phyloP scores from a whole-genome alignment of 2,888 invertebrate genomes.

The Asteroscopus sphinx region DNA sequence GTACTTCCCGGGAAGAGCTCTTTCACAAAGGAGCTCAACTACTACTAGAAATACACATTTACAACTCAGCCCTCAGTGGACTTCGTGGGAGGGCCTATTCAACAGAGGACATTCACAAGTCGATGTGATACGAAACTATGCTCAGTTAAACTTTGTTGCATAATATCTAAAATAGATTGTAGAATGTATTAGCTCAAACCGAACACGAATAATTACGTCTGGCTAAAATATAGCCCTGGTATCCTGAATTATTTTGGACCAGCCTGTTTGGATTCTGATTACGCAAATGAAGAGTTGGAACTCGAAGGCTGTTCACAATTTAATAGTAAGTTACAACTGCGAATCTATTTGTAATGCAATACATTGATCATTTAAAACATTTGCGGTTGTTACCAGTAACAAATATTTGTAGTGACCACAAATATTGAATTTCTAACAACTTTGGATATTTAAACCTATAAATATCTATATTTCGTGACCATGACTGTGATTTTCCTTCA shows the following conservation, averaged over 20 bases:
- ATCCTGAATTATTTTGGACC: slow-evolving; percentile 10
- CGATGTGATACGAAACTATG: background rate
- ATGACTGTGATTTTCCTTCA: too few species aligned
- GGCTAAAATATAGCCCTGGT: slow-evolving; percentile 12
- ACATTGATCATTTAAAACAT: background rate
- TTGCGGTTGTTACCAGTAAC: background rate
- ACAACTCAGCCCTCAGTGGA: too few species aligned
- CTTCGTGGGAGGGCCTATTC: too few species aligned
- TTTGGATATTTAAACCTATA: too few species aligned
- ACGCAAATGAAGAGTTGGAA: slow-evolving; percentile 24
- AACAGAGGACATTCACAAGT: too few species aligned
- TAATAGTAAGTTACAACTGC: background rate
- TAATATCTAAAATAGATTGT: slow-evolving; percentile 15
- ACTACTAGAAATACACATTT: too few species aligned
- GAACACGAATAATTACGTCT: slow-evolving; percentile 12
- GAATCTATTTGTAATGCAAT: slow-evolving; percentile 6
- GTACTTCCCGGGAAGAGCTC: too few species aligned
- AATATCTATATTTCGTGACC: too few species aligned
- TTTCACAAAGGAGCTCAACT: too few species aligned
- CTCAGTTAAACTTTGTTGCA: background rate
- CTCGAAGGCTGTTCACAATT: slow-evolving; percentile 3
- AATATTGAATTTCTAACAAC: too few species aligned
- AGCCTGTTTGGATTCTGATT: slow-evolving; percentile 9
- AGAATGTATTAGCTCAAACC: slow-evolving; percentile 13
- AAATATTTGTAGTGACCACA: background rate